Conservation (phyloP, 2,113 vertebrate genomes). For the Neogobius melanostomus region DNA sequence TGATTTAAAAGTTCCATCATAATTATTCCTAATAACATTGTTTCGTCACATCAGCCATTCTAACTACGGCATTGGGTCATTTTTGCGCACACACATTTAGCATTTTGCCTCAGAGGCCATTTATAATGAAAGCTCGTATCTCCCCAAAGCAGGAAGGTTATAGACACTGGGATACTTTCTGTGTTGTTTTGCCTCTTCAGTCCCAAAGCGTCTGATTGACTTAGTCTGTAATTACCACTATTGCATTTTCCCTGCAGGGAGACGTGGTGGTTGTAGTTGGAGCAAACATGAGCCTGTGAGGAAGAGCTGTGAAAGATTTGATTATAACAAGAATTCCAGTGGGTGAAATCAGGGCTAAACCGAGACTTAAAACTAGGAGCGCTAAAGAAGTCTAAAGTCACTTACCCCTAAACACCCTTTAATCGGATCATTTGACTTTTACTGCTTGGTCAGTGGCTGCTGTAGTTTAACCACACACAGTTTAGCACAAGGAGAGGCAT, state of each 20-base stretch:
- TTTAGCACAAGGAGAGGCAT: background rate
- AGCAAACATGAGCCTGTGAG: background rate
- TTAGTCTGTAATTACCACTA: conserved; percentile 43
- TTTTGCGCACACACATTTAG: too few species aligned
- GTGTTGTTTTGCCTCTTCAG: conserved; percentile 31
- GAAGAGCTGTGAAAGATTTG: background rate
- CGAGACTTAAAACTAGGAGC: background rate
- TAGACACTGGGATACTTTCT: background rate
- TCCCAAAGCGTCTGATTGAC: conserved; percentile 27
- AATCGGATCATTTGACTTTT: conserved; percentile 15
- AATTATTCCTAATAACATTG: too few species aligned
- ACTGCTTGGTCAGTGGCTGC: background rate
- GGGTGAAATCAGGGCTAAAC: background rate
- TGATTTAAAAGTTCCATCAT: too few species aligned
- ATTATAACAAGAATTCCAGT: background rate
- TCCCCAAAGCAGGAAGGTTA: conserved; percentile 13
- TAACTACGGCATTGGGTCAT: too few species aligned
- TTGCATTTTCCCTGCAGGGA: conserved; percentile 27
- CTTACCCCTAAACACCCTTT: background rate
- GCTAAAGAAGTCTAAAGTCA: background rate
- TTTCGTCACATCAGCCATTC: too few species aligned
- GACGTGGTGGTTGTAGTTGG: conserved; percentile 7
- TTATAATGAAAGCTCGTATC: conserved; percentile 40
- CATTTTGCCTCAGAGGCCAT: background rate
- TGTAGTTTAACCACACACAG: background rate